A percentile compares a stretch with the other conserved stretches of the same genome.
phyloP scores from a whole-genome alignment of 2,797 vertebrate genomes.

The Pristis pectinata region DNA sequence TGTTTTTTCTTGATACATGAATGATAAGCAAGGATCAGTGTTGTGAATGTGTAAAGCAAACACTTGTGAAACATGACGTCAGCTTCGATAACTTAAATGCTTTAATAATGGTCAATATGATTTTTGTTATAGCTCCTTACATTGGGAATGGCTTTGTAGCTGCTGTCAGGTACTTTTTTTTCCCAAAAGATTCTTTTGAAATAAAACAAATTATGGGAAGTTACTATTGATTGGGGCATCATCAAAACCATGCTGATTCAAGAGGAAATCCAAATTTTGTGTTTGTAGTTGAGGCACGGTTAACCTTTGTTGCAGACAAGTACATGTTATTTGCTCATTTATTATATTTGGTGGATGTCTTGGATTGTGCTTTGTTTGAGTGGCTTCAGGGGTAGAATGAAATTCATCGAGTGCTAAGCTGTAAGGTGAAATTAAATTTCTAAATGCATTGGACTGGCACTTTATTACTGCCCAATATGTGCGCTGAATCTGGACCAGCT shows the following conservation, averaged over 20 bases:
- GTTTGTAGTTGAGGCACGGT: background rate
- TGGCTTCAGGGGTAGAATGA: background rate
- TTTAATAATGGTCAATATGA: background rate
- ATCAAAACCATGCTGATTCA: background rate
- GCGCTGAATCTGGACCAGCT: background rate
- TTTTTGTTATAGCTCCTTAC: background rate
- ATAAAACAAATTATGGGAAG: background rate
- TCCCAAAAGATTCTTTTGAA: background rate
- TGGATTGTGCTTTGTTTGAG: background rate
- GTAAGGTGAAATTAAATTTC: background rate
- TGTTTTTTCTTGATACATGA: background rate
- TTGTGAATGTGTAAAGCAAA: background rate
- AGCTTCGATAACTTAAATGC: background rate
- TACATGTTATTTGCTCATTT: background rate
- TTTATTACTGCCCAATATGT: background rate
- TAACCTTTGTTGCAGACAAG: background rate
- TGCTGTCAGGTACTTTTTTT: background rate
- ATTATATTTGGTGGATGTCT: background rate
- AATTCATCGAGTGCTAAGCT: background rate
- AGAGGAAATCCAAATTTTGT: background rate
- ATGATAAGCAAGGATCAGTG: background rate
- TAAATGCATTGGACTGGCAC: background rate
- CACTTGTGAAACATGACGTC: background rate
- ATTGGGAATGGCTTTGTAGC: background rate
- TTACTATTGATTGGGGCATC: background rate